These are phyloP conservation scores for Drosophila arizonae DNA, from an alignment of 1,140 invertebrate species.

Conservation along the genomic window DNA sequence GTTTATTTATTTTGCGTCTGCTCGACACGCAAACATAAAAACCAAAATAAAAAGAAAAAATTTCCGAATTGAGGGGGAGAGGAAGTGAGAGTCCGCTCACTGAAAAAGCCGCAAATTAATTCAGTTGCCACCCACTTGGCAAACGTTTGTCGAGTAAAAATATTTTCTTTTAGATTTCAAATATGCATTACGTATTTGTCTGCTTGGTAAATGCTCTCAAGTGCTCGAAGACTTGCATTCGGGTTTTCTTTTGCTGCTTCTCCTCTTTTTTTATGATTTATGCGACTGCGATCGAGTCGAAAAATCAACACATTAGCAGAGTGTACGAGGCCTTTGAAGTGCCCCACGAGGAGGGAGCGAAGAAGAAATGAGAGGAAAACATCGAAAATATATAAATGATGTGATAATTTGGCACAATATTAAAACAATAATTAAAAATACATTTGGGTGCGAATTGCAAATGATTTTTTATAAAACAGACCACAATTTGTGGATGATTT, in stretches of 20 bases:
- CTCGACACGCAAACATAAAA: conserved; percentile 78
- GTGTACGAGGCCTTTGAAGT: conserved; percentile 59
- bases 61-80: conserved; percentile 58
- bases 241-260: too few species aligned
- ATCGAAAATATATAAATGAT: conserved; percentile 43
- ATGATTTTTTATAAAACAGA: conserved; percentile 28
- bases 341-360: conserved; percentile 12
- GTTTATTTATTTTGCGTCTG: conserved; percentile 78
- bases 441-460: conserved; percentile 71
- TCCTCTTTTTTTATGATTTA: conserved; percentile 64
- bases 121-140: conserved; percentile 78
- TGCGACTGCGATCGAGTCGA: conserved; percentile 59
- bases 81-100: neutral
- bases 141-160: conserved; percentile 56
- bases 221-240: conserved; percentile 34
- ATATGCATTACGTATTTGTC: conserved; percentile 53
- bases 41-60: conserved; percentile 12
- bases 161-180: conserved; percentile 70
- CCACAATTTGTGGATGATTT: neutral
- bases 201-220: conserved; percentile 40
- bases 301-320: conserved; percentile 61
- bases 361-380: neutral
- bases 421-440: conserved; percentile 69
- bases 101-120: conserved; percentile 65
- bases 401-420: conserved; percentile 77